A percentile compares a stretch with the other conserved stretches of the same genome.
phyloP scores from a whole-genome alignment of 2,113 vertebrate genomes.

The Aphelocoma coerulescens region DNA sequence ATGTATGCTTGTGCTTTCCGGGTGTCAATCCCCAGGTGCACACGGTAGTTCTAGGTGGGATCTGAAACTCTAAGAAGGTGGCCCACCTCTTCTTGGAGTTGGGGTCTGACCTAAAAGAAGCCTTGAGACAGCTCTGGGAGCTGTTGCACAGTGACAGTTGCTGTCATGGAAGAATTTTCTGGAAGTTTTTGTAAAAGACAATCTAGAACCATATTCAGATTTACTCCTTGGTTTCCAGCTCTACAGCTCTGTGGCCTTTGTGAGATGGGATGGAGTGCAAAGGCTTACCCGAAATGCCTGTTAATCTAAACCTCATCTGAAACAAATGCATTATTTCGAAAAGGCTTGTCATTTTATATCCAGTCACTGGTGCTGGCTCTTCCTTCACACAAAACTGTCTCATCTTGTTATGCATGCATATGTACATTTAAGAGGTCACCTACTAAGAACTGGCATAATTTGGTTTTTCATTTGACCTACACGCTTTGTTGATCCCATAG shows the following conservation, averaged over 20 bases:
- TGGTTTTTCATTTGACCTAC: not conserved
- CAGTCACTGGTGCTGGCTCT: not conserved
- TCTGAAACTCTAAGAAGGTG: not conserved
- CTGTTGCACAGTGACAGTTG: not conserved
- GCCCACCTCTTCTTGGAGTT: not conserved
- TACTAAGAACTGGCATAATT: not conserved
- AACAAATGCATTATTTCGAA: not conserved
- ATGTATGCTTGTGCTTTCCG: not conserved
- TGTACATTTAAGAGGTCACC: not conserved
- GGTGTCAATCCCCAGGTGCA: not conserved
- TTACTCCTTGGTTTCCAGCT: not conserved
- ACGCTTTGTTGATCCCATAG: not conserved
- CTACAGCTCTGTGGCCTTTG: not conserved
- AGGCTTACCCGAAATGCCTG: not conserved
- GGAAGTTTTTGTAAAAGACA: not conserved
- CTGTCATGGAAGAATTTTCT: not conserved
- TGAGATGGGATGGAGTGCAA: not conserved
- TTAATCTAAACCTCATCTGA: not conserved
- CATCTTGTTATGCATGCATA: not conserved
- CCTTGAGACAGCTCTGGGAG: not conserved
- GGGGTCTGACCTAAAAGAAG: not conserved
- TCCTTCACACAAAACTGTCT: conserved; percentile 28
- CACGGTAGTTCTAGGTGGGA: not conserved
- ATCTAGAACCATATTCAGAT: not conserved
- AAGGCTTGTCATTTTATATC: conserved; percentile 36